These are phyloP conservation scores for Laothoe populi DNA, from an alignment of 2,888 invertebrate genomes.

Conservation along the genomic window DNA sequence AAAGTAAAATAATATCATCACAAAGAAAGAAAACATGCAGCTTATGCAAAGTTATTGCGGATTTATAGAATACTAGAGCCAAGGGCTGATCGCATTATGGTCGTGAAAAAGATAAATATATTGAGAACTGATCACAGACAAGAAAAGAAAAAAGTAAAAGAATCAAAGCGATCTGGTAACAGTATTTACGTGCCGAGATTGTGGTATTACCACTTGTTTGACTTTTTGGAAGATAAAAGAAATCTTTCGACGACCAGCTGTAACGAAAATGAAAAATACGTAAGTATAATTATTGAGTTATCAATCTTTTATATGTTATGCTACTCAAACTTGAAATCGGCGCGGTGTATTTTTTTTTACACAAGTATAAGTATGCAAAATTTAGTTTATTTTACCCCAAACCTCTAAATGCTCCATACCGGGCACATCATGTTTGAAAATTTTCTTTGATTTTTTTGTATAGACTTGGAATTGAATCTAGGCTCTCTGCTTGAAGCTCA, in stretches of 20 bases:
- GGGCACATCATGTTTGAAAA: too few species aligned
- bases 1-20: neutral
- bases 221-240: neutral
- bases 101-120: conserved; percentile 4
- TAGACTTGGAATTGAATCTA: too few species aligned
- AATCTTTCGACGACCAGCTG: neutral
- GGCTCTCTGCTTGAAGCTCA: too few species aligned
- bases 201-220: conserved; percentile 3
- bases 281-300: neutral
- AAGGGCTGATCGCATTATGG: neutral
- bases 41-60: neutral
- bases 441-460: too few species aligned
- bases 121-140: neutral
- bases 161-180: neutral
- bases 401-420: too few species aligned
- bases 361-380: too few species aligned
- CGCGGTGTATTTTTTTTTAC: too few species aligned
- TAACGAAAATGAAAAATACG: neutral
- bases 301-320: too few species aligned
- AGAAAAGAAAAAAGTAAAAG: neutral
- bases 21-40: neutral
- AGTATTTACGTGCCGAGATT: neutral
- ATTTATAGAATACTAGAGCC: neutral
- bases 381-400: too few species aligned
- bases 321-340: too few species aligned